These are phyloP conservation scores for Melopsittacus undulatus DNA, from an alignment of 2,797 vertebrate species.

Conservation along the genomic window DNA sequence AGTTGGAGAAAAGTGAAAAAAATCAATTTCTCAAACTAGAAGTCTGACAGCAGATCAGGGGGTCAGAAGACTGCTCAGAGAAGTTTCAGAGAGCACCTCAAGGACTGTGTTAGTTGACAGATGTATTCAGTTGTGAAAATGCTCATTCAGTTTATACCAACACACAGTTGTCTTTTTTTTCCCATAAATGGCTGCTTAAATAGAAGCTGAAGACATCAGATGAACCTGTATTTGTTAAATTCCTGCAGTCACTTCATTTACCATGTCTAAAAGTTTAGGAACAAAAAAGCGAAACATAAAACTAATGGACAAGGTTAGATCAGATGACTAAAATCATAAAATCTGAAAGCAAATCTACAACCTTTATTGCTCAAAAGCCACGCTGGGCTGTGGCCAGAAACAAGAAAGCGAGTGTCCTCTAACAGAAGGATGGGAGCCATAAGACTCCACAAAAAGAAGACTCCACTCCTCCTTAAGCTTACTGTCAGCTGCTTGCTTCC, in stretches of 20 bases:
- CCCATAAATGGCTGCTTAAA: neutral
- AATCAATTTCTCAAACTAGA: neutral
- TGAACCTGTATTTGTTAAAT: neutral
- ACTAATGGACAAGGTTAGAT: neutral
- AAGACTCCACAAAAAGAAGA: neutral
- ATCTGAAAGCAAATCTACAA: neutral
- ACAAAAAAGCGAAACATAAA: neutral
- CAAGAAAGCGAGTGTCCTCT: neutral
- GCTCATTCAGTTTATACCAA: neutral
- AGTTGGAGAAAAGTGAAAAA: neutral
- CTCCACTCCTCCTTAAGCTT: neutral
- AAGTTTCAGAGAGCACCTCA: neutral
- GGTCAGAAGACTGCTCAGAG: neutral
- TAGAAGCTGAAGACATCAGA: neutral
- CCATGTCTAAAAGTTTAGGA: neutral
- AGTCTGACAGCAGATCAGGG: neutral
- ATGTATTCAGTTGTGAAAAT: neutral
- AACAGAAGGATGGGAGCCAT: neutral
- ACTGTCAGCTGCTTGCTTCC: neutral
- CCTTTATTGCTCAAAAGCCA: neutral
- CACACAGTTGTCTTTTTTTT: neutral
- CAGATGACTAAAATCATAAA: neutral
- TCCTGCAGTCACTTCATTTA: neutral
- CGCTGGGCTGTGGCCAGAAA: neutral
- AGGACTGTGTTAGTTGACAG: neutral